Conservation (phyloP, 2,888 invertebrate species). For the Thyatira batis region DNA sequence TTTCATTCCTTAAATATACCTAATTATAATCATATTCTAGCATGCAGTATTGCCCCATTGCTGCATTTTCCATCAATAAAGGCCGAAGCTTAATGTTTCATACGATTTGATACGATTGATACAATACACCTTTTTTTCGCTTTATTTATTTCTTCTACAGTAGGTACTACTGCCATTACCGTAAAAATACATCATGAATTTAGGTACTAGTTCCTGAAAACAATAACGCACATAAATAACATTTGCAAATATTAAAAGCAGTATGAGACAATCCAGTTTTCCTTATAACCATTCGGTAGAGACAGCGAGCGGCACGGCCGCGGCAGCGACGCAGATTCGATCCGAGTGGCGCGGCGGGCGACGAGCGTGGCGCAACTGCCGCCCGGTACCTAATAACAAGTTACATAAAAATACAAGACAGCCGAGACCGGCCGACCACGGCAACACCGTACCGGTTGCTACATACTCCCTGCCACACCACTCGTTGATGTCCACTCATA, state of each 20-base stretch:
- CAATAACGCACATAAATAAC: background rate
- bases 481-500: slow-evolving; percentile 41
- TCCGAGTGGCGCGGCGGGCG: slow-evolving; percentile 25
- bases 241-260: background rate
- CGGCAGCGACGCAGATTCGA: slow-evolving; percentile 14
- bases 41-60: too few relatives aligned
- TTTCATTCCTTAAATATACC: too few relatives aligned
- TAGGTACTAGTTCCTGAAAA: background rate
- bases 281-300: slow-evolving; percentile 35
- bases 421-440: slow-evolving; percentile 34
- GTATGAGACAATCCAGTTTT: slow-evolving; percentile 2
- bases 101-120: too few relatives aligned
- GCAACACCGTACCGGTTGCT: slow-evolving; percentile 59
- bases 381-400: slow-evolving; percentile 44
- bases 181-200: background rate
- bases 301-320: slow-evolving; percentile 12
- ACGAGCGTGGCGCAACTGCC: slow-evolving; percentile 53
- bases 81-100: too few relatives aligned
- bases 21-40: too few relatives aligned
- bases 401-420: slow-evolving; percentile 73
- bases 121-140: too few relatives aligned
- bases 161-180: background rate
- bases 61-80: too few relatives aligned
- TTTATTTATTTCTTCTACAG: too few relatives aligned
- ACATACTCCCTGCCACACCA: slow-evolving; percentile 36